Evolutionary conservation across 2,113 vertebrate genomes (phyloP).

Genomic region (Ifrita kowaldi): DNA sequence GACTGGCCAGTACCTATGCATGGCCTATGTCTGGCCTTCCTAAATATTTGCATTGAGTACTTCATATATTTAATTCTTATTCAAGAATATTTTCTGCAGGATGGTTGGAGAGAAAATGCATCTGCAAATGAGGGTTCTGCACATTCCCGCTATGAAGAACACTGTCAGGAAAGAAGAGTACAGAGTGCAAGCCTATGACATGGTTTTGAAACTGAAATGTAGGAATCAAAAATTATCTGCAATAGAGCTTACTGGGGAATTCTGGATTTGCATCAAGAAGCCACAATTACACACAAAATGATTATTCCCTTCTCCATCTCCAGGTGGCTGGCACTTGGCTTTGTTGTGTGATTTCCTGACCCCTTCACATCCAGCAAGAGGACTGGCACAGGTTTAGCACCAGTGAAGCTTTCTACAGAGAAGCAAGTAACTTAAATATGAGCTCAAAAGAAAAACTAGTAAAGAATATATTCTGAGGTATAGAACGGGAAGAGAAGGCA

Average conservation of each 20-base stretch:
- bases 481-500: neutral
- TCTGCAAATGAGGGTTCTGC: neutral
- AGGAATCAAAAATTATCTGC: neutral
- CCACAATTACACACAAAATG: neutral
- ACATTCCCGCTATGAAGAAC: fast-evolving
- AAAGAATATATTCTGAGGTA: neutral
- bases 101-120: neutral
- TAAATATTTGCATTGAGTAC: neutral
- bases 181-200: fast-evolving
- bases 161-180: neutral
- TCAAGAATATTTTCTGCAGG: neutral
- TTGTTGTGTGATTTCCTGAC: neutral
- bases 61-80: neutral
- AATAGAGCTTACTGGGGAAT: neutral
- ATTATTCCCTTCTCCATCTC: neutral
- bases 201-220: neutral
- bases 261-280: neutral
- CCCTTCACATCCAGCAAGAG: neutral
- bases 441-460: neutral
- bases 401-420: neutral
- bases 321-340: neutral
- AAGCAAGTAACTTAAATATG: neutral
- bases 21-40: neutral
- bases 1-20: neutral
- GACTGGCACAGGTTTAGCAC: neutral